Conservation (phyloP, 2,888 invertebrate species). For the Dasysyrphus tricinctus region DNA sequence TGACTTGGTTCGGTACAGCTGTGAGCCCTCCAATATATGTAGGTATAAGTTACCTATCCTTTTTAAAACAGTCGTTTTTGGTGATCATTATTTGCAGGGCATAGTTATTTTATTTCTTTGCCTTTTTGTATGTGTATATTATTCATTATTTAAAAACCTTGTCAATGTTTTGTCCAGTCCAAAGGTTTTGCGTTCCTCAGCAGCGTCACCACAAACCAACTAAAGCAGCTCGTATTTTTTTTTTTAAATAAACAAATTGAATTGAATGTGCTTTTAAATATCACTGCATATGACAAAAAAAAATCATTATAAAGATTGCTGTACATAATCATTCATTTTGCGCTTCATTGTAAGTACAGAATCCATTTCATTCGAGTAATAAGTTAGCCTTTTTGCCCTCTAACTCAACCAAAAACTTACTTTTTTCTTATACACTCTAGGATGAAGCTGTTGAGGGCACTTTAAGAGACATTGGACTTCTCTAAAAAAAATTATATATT, state of each 20-base stretch:
- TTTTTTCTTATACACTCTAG: slow-evolving; percentile 84
- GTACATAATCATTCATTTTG: slow-evolving; percentile 55
- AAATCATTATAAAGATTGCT: slow-evolving; percentile 25
- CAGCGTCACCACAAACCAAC: slow-evolving; percentile 48
- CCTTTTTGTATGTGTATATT: neutral
- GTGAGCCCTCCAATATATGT: too few relatives aligned
- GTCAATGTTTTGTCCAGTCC: slow-evolving; percentile 46
- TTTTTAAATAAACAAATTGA: neutral
- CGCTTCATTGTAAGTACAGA: slow-evolving; percentile 51
- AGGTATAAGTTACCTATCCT: too few relatives aligned
- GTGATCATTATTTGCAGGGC: neutral
- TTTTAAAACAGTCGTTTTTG: too few relatives aligned
- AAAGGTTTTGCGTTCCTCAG: slow-evolving; percentile 52
- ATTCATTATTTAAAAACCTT: neutral
- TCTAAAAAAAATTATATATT: slow-evolving; percentile 84
- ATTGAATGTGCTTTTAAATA: slow-evolving; percentile 59
- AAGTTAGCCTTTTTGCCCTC: slow-evolving; percentile 14
- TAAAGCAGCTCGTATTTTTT: neutral
- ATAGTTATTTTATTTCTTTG: neutral
- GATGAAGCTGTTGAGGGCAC: slow-evolving; percentile 97
- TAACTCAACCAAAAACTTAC: slow-evolving; percentile 66
- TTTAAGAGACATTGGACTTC: slow-evolving; percentile 96
- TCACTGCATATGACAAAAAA: slow-evolving; percentile 43
- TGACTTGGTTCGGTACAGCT: too few relatives aligned
- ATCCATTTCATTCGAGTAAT: slow-evolving; percentile 24